Percentiles rank a stretch among this genome's conserved stretches.
Conservation (phyloP, 2,888 invertebrate species). For the Pilophorus perplexus region DNA sequence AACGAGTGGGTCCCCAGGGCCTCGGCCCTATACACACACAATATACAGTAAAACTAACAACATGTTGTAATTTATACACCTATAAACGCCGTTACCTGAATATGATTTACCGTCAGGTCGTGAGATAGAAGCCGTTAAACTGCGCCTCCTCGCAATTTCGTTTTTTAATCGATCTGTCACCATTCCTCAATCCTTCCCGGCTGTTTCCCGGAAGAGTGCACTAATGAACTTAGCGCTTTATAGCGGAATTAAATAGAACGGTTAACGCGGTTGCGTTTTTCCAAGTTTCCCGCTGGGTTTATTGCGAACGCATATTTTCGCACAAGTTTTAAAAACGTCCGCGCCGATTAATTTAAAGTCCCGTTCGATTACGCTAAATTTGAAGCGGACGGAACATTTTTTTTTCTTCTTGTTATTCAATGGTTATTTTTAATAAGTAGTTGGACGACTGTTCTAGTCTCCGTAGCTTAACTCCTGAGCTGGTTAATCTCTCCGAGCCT, state of each 20-base stretch:
- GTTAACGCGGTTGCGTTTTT: background rate
- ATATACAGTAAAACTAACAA: constrained; percentile 43
- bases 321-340: no score
- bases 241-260: no score
- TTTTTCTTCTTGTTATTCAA: no score
- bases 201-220: constrained; percentile 8
- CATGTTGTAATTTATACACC: constrained; percentile 38
- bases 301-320: no score
- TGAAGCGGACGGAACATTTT: no score
- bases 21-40: constrained; percentile 31
- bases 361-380: no score
- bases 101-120: constrained; percentile 37
- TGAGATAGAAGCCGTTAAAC: constrained; percentile 32
- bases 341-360: no score
- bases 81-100: constrained; percentile 33
- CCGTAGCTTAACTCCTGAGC: no score
- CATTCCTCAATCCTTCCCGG: constrained; percentile 1
- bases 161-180: constrained; percentile 31
- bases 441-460: no score
- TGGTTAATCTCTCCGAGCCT: no score
- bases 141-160: constrained; percentile 21
- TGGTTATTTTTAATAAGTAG: no score
- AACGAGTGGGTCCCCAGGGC: constrained; percentile 7
- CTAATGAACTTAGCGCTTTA: constrained; percentile 1
- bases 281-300: no score